These are phyloP conservation scores for Hydrozoanthus gracilis DNA, from an alignment of 92 coral and sea anemone species.

Conservation along the genomic window DNA sequence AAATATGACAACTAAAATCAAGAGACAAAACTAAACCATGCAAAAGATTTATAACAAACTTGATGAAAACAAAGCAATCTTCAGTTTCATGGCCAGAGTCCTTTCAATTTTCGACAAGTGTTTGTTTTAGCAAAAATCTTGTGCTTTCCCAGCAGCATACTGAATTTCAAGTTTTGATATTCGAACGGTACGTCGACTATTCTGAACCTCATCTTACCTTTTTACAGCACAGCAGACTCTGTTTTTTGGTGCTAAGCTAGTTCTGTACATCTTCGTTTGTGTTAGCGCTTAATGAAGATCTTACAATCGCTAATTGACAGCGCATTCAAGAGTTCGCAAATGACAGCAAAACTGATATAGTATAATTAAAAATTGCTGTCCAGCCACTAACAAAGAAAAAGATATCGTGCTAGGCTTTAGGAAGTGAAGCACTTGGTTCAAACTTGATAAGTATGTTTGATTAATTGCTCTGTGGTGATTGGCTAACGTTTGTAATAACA, in stretches of 20 bases:
- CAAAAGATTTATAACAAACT: background rate
- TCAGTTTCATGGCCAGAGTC: too few relatives aligned
- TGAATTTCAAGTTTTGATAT: too few relatives aligned
- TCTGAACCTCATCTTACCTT: background rate
- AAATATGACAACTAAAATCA: background rate
- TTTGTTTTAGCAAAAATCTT: too few relatives aligned
- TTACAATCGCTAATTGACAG: constrained; percentile 11
- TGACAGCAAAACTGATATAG: constrained; percentile 48
- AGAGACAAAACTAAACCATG: background rate
- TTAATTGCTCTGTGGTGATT: background rate
- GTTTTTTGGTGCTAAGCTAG: background rate
- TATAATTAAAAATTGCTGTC: constrained; percentile 40
- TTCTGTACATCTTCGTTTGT: background rate
- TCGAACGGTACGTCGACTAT: background rate
- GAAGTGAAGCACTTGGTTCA: constrained; percentile 34
- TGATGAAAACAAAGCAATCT: background rate
- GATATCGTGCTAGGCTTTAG: constrained; percentile 27
- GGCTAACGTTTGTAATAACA: constrained; percentile 24
- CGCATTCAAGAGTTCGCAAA: constrained; percentile 39
- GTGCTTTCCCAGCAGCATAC: too few relatives aligned
- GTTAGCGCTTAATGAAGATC: background rate
- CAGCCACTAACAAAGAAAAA: constrained; percentile 20
- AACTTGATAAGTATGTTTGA: constrained; percentile 33
- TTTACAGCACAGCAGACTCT: background rate
- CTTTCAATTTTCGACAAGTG: too few relatives aligned